A percentile compares a stretch with the other conserved stretches of the same genome.
Conservation (phyloP, 1,140 invertebrate genomes). For the Zophobas morio region DNA sequence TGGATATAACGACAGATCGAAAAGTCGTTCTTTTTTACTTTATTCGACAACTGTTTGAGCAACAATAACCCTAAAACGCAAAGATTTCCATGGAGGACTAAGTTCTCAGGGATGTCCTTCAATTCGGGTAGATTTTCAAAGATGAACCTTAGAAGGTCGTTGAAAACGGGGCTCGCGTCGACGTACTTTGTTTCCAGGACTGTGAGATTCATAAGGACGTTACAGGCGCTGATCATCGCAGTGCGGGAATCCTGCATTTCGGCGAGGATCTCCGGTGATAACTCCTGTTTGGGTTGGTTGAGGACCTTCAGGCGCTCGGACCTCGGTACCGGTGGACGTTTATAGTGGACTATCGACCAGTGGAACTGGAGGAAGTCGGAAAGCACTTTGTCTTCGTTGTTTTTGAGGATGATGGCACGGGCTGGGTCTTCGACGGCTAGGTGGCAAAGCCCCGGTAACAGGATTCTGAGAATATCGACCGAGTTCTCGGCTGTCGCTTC, state of each 20-base stretch:
- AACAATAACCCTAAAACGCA: conserved; percentile 86
- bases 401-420: conserved; percentile 83
- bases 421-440: conserved; percentile 91
- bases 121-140: conserved; percentile 89
- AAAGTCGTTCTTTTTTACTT: conserved; percentile 88
- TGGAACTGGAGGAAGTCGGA: conserved; percentile 86
- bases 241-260: conserved; percentile 86
- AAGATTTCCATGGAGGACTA: conserved; percentile 88
- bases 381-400: conserved; percentile 85
- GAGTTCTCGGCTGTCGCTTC: conserved; percentile 73
- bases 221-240: conserved; percentile 90
- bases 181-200: conserved; percentile 89
- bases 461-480: conserved; percentile 82
- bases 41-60: conserved; percentile 86
- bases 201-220: conserved; percentile 93
- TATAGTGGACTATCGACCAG: conserved; percentile 90
- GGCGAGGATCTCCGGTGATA: conserved; percentile 80
- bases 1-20: conserved; percentile 90
- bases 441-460: conserved; percentile 91
- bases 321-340: conserved; percentile 84
- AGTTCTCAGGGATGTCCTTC: conserved; percentile 85
- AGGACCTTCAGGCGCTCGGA: conserved; percentile 82
- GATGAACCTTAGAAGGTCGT: conserved; percentile 87
- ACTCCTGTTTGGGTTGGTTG: conserved; percentile 81
- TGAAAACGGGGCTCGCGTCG: conserved; percentile 82